These are phyloP conservation scores for zebrafish (Danio rerio) DNA, from an alignment of 2,113 vertebrate species.

Conservation along the genomic window GRCz12tu NC_133186.1:30680001-30680500, in stretches of 20 bases:
- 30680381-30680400: constrained; percentile 72
- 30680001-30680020: constrained; percentile 50
- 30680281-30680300: constrained; percentile 20
- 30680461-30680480: constrained; percentile 67
- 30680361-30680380: constrained; percentile 10
- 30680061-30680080: constrained; percentile 9
- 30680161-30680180: constrained; percentile 9
- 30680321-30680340: constrained; percentile 23
- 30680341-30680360: constrained; percentile 11
- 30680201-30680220: not conserved
- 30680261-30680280: constrained; percentile 2
- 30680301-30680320: constrained; percentile 30
- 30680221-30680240: constrained; percentile 15
- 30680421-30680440: constrained; percentile 87
- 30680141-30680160: constrained; percentile 26
- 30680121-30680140: constrained; percentile 9
- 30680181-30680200: constrained; percentile 29
- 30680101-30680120: constrained; percentile 20
- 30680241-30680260: constrained; percentile 30
- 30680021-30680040: constrained; percentile 62
- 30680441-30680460: constrained; percentile 67
- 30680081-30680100: constrained; percentile 34
- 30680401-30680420: constrained; percentile 98
- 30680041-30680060: constrained; percentile 62
- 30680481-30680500: constrained; percentile 65